A percentile compares a stretch with the other conserved stretches of the same genome.
Evolutionary conservation across 2,888 invertebrate genomes (phyloP).

Genomic region (Plutella xylostella): DNA sequence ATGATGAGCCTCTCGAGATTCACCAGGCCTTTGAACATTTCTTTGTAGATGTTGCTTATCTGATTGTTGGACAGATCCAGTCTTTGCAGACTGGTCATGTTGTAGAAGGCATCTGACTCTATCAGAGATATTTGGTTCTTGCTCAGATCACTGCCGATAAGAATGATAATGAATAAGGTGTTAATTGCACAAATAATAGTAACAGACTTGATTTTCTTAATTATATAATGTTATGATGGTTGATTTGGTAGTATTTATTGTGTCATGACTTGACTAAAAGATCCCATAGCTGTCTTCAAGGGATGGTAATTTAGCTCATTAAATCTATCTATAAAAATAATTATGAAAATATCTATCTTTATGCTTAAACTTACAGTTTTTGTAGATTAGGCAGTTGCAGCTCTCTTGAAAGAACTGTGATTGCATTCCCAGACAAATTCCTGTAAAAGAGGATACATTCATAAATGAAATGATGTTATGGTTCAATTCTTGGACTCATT

Average conservation of each 20-base stretch:
- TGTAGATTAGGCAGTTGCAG: conserved; percentile 74
- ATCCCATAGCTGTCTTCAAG: too few relatives aligned
- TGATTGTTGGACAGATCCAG: conserved; percentile 79
- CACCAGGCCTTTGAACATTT: conserved; percentile 76
- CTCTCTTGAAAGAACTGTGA: conserved; percentile 70
- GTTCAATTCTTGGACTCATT: too few relatives aligned
- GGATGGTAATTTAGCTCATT: too few relatives aligned
- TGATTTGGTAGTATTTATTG: too few relatives aligned
- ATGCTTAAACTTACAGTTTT: conserved; percentile 75
- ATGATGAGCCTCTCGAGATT: conserved; percentile 78
- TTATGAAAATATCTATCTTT: too few relatives aligned
- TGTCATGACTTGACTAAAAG: too few relatives aligned
- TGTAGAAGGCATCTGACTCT: conserved; percentile 80
- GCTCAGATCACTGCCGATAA: conserved; percentile 81
- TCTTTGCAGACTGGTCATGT: conserved; percentile 76
- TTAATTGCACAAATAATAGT: too few relatives aligned
- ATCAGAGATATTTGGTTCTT: conserved; percentile 81
- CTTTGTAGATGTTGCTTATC: conserved; percentile 75
- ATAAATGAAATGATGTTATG: too few relatives aligned
- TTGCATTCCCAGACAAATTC: conserved; percentile 75
- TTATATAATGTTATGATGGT: too few relatives aligned
- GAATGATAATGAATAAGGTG: too few relatives aligned
- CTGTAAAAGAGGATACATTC: conserved; percentile 43
- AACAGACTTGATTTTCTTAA: too few relatives aligned
- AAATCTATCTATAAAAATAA: too few relatives aligned